Percentiles rank a stretch among this genome's conserved stretches.
These are phyloP conservation scores for Taurulus bubalis DNA, from an alignment of 2,113 vertebrate genomes.

Conservation along the genomic window DNA sequence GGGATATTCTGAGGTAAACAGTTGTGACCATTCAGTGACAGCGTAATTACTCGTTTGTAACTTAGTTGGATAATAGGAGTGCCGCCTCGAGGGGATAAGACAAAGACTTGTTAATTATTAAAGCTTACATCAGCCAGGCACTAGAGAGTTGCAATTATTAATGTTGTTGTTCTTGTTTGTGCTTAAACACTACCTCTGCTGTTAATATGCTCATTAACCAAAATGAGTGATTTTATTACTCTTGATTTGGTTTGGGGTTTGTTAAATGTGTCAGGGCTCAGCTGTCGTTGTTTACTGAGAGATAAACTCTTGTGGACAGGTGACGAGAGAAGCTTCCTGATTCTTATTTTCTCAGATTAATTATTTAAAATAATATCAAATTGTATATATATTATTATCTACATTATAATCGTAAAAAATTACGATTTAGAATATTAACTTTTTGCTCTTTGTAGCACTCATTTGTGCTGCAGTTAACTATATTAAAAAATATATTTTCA, in stretches of 20 bases:
- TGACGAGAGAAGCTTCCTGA: constrained; percentile 15
- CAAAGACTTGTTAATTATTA: constrained; percentile 89
- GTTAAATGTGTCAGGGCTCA: constrained; percentile 78
- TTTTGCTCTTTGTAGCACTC: background rate
- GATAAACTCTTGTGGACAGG: constrained; percentile 69
- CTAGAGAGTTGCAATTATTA: constrained; percentile 87
- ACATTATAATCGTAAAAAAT: background rate
- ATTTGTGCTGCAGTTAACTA: background rate
- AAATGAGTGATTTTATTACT: constrained; percentile 88
- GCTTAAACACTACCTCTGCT: constrained; percentile 86
- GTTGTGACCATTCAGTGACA: constrained; percentile 85
- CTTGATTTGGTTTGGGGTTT: constrained; percentile 86
- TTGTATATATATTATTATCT: background rate
- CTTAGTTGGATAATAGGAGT: constrained; percentile 85
- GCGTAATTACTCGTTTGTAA: constrained; percentile 86
- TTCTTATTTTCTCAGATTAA: constrained; percentile 20
- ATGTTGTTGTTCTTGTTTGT: constrained; percentile 88
- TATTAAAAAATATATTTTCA: background rate
- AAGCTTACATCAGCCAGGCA: constrained; percentile 87
- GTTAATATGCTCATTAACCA: constrained; percentile 89
- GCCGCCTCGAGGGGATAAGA: constrained; percentile 84
- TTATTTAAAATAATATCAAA: background rate
- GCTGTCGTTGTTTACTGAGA: constrained; percentile 75
- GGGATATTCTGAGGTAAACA: constrained; percentile 73
- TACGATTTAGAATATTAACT: background rate